A percentile compares a stretch with the other conserved stretches of the same genome.
Conservation (phyloP, 2,888 invertebrate genomes). For the Melieria omissa region DNA sequence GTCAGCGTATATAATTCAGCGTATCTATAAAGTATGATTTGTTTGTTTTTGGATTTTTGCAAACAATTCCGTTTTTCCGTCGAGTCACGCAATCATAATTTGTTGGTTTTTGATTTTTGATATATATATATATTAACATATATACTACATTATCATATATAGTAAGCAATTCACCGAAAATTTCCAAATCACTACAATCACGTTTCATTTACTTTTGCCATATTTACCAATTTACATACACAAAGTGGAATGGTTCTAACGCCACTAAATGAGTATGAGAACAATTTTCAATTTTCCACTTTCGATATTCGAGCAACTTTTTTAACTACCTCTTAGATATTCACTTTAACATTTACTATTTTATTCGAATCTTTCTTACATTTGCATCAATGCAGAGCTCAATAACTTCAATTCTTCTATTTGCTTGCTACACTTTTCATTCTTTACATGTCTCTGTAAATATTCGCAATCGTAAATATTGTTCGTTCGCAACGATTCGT, state of each 20-base stretch:
- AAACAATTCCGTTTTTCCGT: neutral
- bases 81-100: constrained; percentile 18
- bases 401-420: neutral
- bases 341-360: neutral
- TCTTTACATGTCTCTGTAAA: neutral
- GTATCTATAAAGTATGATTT: neutral
- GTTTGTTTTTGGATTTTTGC: constrained; percentile 6
- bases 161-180: too few relatives aligned
- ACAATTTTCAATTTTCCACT: constrained; percentile 16
- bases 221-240: constrained; percentile 17
- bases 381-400: neutral
- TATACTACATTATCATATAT: too few relatives aligned
- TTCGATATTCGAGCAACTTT: neutral
- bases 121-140: neutral
- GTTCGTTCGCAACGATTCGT: neutral
- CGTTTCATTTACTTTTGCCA: too few relatives aligned
- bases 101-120: constrained; percentile 11
- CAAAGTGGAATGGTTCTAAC: constrained; percentile 65
- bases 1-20: neutral
- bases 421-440: neutral
- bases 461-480: neutral
- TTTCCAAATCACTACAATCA: too few relatives aligned
- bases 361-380: neutral
- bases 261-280: constrained; percentile 66
- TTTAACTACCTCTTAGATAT: neutral